These are phyloP conservation scores for Macaria liturata DNA, from an alignment of 2,888 invertebrate genomes.

Conservation along the genomic window DNA sequence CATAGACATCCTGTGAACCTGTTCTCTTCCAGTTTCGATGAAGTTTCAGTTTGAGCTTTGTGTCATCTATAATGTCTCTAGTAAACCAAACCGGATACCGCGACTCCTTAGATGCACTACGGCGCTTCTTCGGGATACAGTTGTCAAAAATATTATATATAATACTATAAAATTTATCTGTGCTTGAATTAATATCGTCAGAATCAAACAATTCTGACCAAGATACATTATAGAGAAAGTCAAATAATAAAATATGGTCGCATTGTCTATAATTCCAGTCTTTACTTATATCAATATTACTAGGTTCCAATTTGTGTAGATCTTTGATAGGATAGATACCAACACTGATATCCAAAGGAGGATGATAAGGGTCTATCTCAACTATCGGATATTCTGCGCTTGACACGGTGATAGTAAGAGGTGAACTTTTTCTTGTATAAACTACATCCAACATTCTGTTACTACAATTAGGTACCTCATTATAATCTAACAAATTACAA, in stretches of 20 bases:
- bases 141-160: background rate
- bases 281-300: background rate
- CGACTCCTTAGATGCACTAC: background rate
- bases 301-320: background rate
- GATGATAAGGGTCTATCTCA: background rate
- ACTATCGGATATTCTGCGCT: background rate
- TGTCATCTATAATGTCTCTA: background rate
- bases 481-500: conserved; percentile 1
- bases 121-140: background rate
- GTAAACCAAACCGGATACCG: conserved; percentile 2
- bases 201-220: background rate
- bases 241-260: background rate
- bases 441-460: background rate
- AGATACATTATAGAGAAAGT: background rate
- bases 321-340: too few relatives aligned
- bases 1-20: too few relatives aligned
- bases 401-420: too few relatives aligned
- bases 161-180: background rate
- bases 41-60: background rate
- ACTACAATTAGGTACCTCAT: background rate
- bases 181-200: background rate
- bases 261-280: conserved; percentile 1
- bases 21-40: background rate
- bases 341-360: background rate
- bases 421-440: too few relatives aligned